A percentile compares a stretch with the other conserved stretches of the same genome.
Conservation (phyloP, 2,888 invertebrate species). For the Phania funesta region DNA sequence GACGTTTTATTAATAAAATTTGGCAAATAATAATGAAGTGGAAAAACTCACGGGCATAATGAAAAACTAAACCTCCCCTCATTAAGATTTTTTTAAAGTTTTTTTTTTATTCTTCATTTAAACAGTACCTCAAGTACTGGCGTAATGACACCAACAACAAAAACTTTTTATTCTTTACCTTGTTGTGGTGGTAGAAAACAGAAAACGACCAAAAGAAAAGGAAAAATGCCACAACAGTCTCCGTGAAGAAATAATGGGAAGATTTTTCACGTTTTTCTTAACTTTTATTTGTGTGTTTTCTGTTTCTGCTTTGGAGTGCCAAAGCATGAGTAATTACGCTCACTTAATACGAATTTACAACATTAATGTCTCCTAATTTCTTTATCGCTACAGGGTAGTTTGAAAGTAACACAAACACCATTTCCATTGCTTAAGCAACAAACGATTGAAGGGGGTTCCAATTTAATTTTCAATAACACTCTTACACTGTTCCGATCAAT, state of each 20-base stretch:
- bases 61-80: conserved; percentile 38
- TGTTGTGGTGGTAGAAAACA: conserved; percentile 14
- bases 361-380: conserved; percentile 51
- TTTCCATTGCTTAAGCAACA: neutral
- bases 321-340: conserved; percentile 68
- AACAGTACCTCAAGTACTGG: conserved; percentile 29
- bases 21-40: conserved; percentile 41
- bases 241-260: conserved; percentile 45
- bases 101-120: conserved; percentile 2
- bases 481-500: too few relatives aligned
- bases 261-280: conserved; percentile 44
- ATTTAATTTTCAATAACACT: too few relatives aligned
- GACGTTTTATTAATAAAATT: conserved; percentile 61
- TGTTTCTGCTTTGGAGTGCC: conserved; percentile 57
- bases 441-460: too few relatives aligned
- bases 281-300: conserved; percentile 16
- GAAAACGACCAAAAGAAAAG: conserved; percentile 3
- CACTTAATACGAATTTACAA: conserved; percentile 65
- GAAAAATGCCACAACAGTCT: neutral
- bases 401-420: neutral
- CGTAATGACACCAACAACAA: conserved; percentile 54
- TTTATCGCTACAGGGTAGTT: neutral
- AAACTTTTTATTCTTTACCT: conserved; percentile 22
- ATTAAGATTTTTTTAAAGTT: conserved; percentile 51
- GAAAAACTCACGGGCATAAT: conserved; percentile 36